These are phyloP conservation scores for Cryptoblepharus egeriae DNA, from an alignment of 2,797 vertebrate species.

Conservation along the genomic window DNA sequence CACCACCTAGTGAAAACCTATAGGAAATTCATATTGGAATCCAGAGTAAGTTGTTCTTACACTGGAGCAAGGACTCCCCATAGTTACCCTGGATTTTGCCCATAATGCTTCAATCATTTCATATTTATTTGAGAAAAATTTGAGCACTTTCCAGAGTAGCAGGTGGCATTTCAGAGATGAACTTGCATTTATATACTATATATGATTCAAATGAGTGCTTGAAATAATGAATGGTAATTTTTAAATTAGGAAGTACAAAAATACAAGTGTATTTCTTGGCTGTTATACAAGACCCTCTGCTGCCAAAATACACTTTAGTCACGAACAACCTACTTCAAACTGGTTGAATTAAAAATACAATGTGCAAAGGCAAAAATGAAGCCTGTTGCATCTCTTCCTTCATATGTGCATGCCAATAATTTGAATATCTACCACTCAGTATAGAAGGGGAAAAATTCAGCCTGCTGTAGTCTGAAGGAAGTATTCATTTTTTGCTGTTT, in stretches of 20 bases:
- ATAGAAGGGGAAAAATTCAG: slow-evolving; percentile 38
- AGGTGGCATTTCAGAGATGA: slow-evolving; percentile 59
- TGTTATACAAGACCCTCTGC: slow-evolving; percentile 52
- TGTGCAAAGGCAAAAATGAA: background rate
- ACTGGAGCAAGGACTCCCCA: too few species aligned
- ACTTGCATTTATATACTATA: slow-evolving; percentile 66
- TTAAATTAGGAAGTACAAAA: slow-evolving; percentile 43
- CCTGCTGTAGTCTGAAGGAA: slow-evolving; percentile 13
- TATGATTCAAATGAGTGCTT: slow-evolving; percentile 61
- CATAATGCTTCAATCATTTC: slow-evolving; percentile 14
- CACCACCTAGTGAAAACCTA: too few species aligned
- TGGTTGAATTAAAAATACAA: slow-evolving; percentile 31
- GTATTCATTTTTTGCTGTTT: background rate
- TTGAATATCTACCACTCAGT: slow-evolving; percentile 11
- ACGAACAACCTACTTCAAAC: slow-evolving; percentile 46
- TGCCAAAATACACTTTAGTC: slow-evolving; percentile 52
- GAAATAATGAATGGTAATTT: slow-evolving; percentile 61
- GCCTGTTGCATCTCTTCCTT: slow-evolving; percentile 5
- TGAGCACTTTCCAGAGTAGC: slow-evolving; percentile 38
- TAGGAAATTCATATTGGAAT: too few species aligned
- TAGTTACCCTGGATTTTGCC: too few species aligned
- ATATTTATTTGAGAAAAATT: slow-evolving; percentile 42
- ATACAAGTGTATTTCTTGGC: slow-evolving; percentile 50
- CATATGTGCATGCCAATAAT: background rate
- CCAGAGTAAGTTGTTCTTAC: too few species aligned